phyloP scores from a whole-genome alignment of 37 sponge, comb jelly and placozoan genomes.

The Cladorhizidae sp. region DNA sequence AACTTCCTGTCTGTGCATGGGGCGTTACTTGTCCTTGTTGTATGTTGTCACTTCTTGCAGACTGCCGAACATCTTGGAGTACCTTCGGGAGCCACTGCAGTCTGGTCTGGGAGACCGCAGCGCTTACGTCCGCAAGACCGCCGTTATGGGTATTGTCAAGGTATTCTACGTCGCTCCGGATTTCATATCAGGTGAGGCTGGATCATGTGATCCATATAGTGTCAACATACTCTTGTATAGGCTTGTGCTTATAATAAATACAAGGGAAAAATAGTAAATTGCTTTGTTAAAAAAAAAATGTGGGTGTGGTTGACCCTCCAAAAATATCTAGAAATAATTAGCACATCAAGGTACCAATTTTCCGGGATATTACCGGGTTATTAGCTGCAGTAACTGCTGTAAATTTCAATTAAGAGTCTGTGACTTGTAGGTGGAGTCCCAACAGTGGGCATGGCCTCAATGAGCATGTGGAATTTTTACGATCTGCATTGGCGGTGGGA shows the following conservation, averaged over 20 bases:
- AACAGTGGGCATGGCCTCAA: too few species aligned
- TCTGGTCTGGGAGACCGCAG: conserved; percentile 86
- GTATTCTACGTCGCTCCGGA: conserved; percentile 80
- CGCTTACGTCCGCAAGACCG: conserved; percentile 91
- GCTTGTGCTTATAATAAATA: background rate
- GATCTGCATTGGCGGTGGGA: too few species aligned
- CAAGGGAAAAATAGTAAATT: background rate
- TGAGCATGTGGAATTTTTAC: too few species aligned
- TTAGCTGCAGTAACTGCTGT: too few species aligned
- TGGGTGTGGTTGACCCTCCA: too few species aligned
- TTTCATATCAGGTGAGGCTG: conserved; percentile 63
- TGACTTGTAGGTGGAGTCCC: too few species aligned
- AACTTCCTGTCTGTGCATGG: background rate
- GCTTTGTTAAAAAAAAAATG: background rate
- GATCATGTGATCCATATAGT: too few species aligned
- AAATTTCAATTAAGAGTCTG: too few species aligned
- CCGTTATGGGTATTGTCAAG: conserved; percentile 93
- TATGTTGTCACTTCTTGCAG: conserved; percentile 54
- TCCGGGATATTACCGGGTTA: too few species aligned
- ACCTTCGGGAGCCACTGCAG: conserved; percentile 83
- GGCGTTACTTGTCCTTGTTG: background rate
- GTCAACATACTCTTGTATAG: background rate
- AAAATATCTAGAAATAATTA: too few species aligned
- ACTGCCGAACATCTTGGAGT: conserved; percentile 86
- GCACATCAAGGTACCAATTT: too few species aligned